A percentile compares a stretch with the other conserved stretches of the same genome.
These are phyloP conservation scores for Eristalis arbustorum DNA, from an alignment of 2,888 invertebrate species.

Conservation along the genomic window DNA sequence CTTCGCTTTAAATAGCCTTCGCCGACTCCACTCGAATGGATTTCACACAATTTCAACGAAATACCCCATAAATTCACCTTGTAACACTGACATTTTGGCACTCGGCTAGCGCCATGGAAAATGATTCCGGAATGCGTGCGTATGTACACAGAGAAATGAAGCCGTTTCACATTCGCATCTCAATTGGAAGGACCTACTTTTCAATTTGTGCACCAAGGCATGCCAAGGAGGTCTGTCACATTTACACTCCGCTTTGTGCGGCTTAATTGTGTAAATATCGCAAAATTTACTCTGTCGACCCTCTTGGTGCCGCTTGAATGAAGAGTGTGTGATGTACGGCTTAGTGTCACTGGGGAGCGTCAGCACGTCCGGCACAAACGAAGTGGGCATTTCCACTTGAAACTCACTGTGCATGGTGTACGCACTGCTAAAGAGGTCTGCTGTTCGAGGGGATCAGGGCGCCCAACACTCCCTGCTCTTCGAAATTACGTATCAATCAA, in stretches of 20 bases:
- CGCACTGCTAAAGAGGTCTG: background rate
- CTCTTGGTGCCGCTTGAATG: background rate
- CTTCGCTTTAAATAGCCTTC: background rate
- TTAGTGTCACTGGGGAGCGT: background rate
- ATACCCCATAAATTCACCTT: background rate
- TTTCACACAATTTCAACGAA: background rate
- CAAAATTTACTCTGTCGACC: background rate
- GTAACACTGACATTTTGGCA: conserved; percentile 4
- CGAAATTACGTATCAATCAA: conserved; percentile 30
- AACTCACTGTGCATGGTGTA: background rate
- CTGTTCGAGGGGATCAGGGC: background rate
- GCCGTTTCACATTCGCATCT: background rate
- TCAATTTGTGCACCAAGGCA: background rate
- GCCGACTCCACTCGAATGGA: background rate
- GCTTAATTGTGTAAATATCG: conserved; percentile 10
- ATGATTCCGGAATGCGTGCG: background rate
- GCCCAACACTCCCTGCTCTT: conserved; percentile 1
- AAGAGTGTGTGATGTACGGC: background rate
- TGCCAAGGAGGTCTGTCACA: background rate
- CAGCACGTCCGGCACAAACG: background rate
- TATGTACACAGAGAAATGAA: conserved; percentile 1
- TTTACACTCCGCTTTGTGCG: background rate
- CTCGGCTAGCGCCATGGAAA: background rate
- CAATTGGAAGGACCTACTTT: conserved; percentile 5
- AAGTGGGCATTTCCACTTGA: background rate